phyloP scores from a whole-genome alignment of 2,797 vertebrate genomes.

The Coreius guichenoti region DNA sequence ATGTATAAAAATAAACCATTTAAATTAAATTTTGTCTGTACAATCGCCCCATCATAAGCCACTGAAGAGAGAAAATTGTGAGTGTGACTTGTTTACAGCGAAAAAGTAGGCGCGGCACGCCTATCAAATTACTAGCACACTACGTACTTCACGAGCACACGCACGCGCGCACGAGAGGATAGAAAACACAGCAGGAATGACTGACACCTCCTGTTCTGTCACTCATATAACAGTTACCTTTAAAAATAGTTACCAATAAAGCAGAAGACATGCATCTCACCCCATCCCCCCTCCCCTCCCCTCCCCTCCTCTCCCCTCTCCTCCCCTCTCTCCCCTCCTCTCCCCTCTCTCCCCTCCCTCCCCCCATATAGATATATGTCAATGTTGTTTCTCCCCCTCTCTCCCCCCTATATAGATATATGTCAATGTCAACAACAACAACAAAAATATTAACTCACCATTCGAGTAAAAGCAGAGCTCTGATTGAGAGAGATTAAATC shows the following conservation, averaged over 20 bases:
- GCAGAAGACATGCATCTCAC: background rate
- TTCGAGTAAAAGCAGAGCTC: background rate
- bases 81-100: slow-evolving; percentile 74
- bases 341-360: no score
- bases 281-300: background rate
- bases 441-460: slow-evolving; percentile 1
- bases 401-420: background rate
- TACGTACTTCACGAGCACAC: background rate
- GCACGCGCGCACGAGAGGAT: background rate
- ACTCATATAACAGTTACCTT: background rate
- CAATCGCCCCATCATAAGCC: no score
- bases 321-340: no score
- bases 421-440: background rate
- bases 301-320: no score
- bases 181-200: background rate
- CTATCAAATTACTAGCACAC: slow-evolving; percentile 64
- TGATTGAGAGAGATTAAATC: background rate
- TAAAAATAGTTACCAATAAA: background rate
- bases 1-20: background rate
- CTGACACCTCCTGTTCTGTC: background rate
- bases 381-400: no score
- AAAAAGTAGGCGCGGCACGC: slow-evolving; percentile 72
- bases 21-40: background rate
- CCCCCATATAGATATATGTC: no score
- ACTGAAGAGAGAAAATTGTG: background rate